A percentile compares a stretch with the other conserved stretches of the same genome.
Conservation (phyloP, 2,797 vertebrate genomes). For the Periparus ater region DNA sequence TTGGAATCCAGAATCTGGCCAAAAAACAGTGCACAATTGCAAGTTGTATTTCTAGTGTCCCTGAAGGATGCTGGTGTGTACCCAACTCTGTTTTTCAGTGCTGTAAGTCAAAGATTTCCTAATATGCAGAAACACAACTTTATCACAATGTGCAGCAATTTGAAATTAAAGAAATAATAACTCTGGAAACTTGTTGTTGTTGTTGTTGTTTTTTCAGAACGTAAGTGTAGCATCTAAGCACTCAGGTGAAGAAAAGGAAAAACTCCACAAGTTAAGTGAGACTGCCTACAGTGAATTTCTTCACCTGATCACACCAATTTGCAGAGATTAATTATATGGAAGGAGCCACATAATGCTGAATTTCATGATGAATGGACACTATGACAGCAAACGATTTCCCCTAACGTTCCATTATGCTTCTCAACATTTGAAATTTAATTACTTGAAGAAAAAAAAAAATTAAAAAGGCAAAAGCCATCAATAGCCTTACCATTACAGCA, state of each 20-base stretch:
- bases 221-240: background rate
- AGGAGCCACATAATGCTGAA: background rate
- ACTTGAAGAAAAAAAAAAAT: slow-evolving; percentile 33
- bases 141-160: background rate
- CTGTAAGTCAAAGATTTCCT: background rate
- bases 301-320: slow-evolving; percentile 20
- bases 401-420: slow-evolving; percentile 52
- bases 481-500: background rate
- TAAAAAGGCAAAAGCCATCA: background rate
- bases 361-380: slow-evolving; percentile 17
- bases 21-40: background rate
- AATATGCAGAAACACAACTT: background rate
- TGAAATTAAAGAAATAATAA: background rate
- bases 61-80: background rate
- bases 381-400: background rate
- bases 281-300: background rate
- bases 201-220: background rate
- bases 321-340: slow-evolving; percentile 13
- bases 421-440: slow-evolving; percentile 62
- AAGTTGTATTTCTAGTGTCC: background rate
- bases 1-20: background rate
- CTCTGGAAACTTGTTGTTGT: background rate
- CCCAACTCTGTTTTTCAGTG: background rate
- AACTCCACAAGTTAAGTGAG: background rate
- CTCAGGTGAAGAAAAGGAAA: background rate